phyloP scores from a whole-genome alignment of 2,113 vertebrate species.

The Protomyctophum bolini region DNA sequence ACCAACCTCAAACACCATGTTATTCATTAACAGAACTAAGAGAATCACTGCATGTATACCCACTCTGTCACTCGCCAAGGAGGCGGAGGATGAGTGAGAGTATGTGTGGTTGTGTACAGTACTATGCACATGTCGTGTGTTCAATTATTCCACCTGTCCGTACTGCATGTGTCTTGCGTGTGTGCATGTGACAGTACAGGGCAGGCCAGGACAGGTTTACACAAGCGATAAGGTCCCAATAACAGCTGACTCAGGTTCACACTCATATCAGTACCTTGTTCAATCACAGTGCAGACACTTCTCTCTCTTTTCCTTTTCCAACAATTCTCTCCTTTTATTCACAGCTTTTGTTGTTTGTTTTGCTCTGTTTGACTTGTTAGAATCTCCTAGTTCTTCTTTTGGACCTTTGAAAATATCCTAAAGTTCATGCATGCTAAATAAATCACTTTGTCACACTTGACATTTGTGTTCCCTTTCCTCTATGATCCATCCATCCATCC shows the following conservation, averaged over 20 bases:
- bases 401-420: too few species aligned
- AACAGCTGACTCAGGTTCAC: conserved; percentile 47
- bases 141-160: too few species aligned
- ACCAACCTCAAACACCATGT: conserved; percentile 62
- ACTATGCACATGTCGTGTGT: too few species aligned
- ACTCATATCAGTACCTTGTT: neutral
- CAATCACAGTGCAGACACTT: neutral
- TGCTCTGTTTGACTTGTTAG: too few species aligned
- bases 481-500: neutral
- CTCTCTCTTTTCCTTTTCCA: neutral
- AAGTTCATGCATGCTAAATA: too few species aligned
- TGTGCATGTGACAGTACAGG: conserved; percentile 14
- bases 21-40: conserved; percentile 73
- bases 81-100: neutral
- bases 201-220: conserved; percentile 7
- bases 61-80: conserved; percentile 48
- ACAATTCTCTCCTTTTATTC: neutral
- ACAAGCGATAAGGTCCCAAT: conserved; percentile 36
- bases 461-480: too few species aligned
- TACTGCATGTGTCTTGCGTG: neutral
- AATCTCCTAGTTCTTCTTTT: too few species aligned
- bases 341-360: too few species aligned
- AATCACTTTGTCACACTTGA: too few species aligned
- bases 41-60: conserved; percentile 51
- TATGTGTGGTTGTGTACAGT: neutral